Evolutionary conservation across 2,888 invertebrate species (phyloP).

Genomic region (Callinectes sapidus): DNA sequence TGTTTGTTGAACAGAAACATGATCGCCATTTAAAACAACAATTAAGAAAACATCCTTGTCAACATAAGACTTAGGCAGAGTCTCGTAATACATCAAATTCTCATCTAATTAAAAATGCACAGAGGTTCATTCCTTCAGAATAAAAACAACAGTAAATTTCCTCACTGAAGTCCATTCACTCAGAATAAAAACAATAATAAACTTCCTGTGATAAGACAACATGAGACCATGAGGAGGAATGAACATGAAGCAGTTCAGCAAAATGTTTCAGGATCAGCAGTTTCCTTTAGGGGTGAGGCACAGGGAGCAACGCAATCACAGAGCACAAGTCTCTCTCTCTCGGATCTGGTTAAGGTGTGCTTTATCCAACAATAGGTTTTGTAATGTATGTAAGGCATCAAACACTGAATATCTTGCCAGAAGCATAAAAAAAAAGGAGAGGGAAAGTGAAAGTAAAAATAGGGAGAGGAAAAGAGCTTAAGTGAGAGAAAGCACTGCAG

Average conservation of each 20-base stretch:
- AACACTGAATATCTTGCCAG: slow-evolving; percentile 31
- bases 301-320: slow-evolving; percentile 50
- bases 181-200: slow-evolving; percentile 6
- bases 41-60: not conserved
- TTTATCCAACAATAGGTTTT: slow-evolving; percentile 42
- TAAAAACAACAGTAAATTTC: slow-evolving; percentile 1
- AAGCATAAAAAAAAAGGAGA: not conserved
- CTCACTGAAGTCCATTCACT: slow-evolving; percentile 35
- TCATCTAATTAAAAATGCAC: slow-evolving; percentile 7
- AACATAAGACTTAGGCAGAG: slow-evolving; percentile 25
- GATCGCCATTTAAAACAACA: not conserved
- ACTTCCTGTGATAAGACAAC: slow-evolving; percentile 30
- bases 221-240: slow-evolving; percentile 47
- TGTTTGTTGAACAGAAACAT: not conserved
- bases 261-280: slow-evolving; percentile 49
- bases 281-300: slow-evolving; percentile 60
- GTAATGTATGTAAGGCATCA: slow-evolving; percentile 36
- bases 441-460: not conserved
- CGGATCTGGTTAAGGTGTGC: slow-evolving; percentile 33
- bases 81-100: slow-evolving; percentile 32
- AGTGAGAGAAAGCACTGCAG: not conserved
- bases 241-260: slow-evolving; percentile 42
- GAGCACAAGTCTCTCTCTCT: slow-evolving; percentile 32
- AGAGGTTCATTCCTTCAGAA: slow-evolving; percentile 35
- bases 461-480: not conserved